Evolutionary conservation across 2,888 invertebrate species (phyloP), one percentile per base, ranked within the genome.

Genomic region (Camptogramma bilineatum): DNA sequence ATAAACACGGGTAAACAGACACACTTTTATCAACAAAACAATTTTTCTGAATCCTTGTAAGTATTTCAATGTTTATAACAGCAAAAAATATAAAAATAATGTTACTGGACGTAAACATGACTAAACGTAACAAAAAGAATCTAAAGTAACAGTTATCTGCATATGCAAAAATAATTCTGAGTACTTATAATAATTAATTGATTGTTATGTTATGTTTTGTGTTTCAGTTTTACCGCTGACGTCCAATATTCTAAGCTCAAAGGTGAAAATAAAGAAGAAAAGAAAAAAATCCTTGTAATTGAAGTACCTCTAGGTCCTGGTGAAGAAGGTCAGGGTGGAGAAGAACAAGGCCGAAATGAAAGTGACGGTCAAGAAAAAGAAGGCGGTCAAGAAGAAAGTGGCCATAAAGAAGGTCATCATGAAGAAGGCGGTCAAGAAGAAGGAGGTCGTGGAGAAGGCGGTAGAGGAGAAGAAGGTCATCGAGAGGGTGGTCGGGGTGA

Each of bases 1-100:
- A 94, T 75, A 87, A 94, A 72, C 90, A 84, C 74, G 94, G 94
- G 87, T 94, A 69, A 34, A 18, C 18, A 39, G 3, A 28, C 7
- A 28, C 7, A 28, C 4, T 24, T 24, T 24, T 58, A 9, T 44
- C 28, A 8, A n/a, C 10, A 39, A 52, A 13, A 52, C n/a, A n/a
- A n/a, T n/a, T n/a, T 17, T 24, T 50, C 5, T 2, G 21, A 3
- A 50, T 31, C 28, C 7, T 28, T 28, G 28, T 0, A n/a, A n/a
- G n/a, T n/a, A 28, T 7, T 5, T 28, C 28, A 28, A 7, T 28
- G 4, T 28, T 28, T 28, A 4, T 8, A 7, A 7, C 7, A 28
- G 28, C 2, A 5, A 7, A 28, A 28, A 28, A 28, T 28, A 28
- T 3, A 28, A 28, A 7, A 28, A 28, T 28, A 28, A 28, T 28